Evolutionary conservation across 2,797 vertebrate species (phyloP).

Genomic region (Oreochromis grahami): DNA sequence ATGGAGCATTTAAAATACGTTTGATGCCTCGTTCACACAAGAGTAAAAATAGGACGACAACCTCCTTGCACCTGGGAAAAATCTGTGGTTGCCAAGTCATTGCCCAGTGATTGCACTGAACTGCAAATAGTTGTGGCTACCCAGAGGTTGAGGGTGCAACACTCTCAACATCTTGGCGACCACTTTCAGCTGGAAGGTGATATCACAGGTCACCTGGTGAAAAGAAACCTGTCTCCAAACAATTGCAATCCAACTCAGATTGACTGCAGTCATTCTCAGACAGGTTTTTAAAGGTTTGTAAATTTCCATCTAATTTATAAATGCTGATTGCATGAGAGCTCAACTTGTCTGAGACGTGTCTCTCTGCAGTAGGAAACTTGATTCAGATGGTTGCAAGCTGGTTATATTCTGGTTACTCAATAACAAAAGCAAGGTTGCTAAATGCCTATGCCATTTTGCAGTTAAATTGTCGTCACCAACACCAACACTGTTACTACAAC

Average conservation of each 20-base stretch:
- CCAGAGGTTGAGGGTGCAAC: neutral
- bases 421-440: neutral
- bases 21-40: neutral
- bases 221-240: neutral
- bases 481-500: neutral
- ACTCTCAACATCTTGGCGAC: neutral
- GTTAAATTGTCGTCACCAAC: neutral
- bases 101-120: neutral
- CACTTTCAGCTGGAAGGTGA: neutral
- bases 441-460: neutral
- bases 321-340: neutral
- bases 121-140: neutral
- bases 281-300: neutral
- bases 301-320: neutral
- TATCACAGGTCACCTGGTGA: neutral
- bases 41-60: neutral
- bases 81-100: neutral
- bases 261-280: neutral
- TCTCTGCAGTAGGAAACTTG: neutral
- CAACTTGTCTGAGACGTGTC: neutral
- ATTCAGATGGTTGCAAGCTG: neutral
- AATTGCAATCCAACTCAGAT: neutral
- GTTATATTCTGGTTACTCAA: neutral
- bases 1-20: neutral
- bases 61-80: neutral